Base-by-base conservation (phyloP, 2,797 vertebrate genomes). In the Chloroceryle amazona region DNA sequence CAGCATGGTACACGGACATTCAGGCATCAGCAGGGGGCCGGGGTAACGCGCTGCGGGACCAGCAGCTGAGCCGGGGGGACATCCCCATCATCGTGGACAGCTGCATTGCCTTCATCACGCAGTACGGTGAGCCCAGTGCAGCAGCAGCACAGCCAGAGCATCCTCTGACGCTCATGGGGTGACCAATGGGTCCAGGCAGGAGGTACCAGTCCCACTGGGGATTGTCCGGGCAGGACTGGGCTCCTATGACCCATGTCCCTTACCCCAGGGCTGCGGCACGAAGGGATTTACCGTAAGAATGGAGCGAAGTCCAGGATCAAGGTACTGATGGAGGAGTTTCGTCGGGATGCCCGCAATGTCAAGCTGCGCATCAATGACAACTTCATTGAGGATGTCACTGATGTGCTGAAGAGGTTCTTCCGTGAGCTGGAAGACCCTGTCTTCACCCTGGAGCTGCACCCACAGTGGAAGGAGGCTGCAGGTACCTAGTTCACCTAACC, bases 81-180 rank as follows among this genome's bases (percentile, higher is more conserved):
- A 99, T 99, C 87, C 99, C 99, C 93, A 99, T 99, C 97, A 99
- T 99, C 0, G 99, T 99, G 94, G 99, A 99, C 96, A 99, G 99
- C 98, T 99, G 99, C 97, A 99, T 99, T 5, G 99, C 99, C 91
- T 99, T 99, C 98, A 99, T 99, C 97, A 99, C 99, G 1, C 99
- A 99, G 97, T 99, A 99, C 1, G 99, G 99, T 99, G 96, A 98
- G 99, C 35, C 14, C 62, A 3, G 51, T 0, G 1, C 0, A 0
- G 35, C 5, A 0, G 31, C 6, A 0, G 11, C 60, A 8, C 0
- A 0, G 1, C 2, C 3, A 5, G 22, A 11, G 22, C 18, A 0
- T 52, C 9, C 52, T 10, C 44, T 2, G 0, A 3, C 61, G 10
- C 16, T 6, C 4, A 3, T 0, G 0, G 25, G 13, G 7, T 28